Evolutionary conservation across 2,797 vertebrate genomes (phyloP).

Genomic region (Margarornis squamiger): DNA sequence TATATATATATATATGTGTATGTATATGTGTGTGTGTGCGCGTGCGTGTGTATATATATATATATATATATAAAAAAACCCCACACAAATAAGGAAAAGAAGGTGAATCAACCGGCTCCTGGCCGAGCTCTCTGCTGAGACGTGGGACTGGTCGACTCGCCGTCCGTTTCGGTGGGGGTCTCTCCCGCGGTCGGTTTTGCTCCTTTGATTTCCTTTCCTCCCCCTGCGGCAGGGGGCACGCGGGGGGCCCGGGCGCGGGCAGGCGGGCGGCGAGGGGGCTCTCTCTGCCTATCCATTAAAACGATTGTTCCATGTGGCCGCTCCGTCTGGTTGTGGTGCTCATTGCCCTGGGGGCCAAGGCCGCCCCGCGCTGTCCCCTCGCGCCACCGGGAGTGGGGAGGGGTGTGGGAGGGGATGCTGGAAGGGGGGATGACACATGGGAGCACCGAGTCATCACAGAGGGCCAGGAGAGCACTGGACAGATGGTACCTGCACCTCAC

Average conservation of each 20-base stretch:
- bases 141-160: conserved; percentile 30
- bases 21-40: rapidly evolving
- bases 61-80: neutral
- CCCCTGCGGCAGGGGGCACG: conserved; percentile 51
- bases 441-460: rapidly evolving
- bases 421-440: neutral
- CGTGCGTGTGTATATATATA: neutral
- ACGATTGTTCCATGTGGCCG: conserved; percentile 78
- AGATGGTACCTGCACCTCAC: neutral
- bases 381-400: rapidly evolving
- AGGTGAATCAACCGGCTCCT: neutral
- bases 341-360: conserved; percentile 44
- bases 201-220: conserved; percentile 63
- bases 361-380: neutral
- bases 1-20: rapidly evolving
- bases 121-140: neutral
- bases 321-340: conserved; percentile 74
- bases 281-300: conserved; percentile 82
- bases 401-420: neutral
- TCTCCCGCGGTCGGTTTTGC: neutral
- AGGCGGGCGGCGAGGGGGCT: conserved; percentile 63
- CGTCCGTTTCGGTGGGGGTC: neutral
- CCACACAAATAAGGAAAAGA: neutral
- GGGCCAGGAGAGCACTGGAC: rapidly evolving
- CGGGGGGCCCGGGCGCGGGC: conserved; percentile 33